Conservation (phyloP, 2,888 invertebrate genomes). For the Stramonita haemastoma region DNA sequence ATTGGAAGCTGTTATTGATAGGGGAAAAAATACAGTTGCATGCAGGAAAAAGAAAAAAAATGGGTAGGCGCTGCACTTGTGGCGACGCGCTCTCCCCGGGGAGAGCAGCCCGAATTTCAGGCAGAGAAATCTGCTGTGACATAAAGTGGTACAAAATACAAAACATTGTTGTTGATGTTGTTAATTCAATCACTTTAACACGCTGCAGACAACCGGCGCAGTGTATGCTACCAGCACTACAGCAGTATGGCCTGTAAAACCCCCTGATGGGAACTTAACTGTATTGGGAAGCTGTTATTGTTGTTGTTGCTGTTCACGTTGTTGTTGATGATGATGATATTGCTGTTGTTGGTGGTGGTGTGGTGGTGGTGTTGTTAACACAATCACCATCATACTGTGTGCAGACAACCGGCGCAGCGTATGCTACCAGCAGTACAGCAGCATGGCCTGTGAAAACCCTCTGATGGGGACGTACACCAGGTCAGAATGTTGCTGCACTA, state of each 20-base stretch:
- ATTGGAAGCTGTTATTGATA: too few relatives aligned
- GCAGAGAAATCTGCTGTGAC: too few relatives aligned
- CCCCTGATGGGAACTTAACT: conserved; percentile 85
- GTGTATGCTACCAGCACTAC: conserved; percentile 87
- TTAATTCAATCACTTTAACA: too few relatives aligned
- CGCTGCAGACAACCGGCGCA: conserved; percentile 84
- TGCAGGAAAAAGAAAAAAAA: too few relatives aligned
- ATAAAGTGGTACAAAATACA: too few relatives aligned
- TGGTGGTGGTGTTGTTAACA: neutral
- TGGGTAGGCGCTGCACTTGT: too few relatives aligned
- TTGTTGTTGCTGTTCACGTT: neutral
- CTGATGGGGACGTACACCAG: conserved; percentile 85
- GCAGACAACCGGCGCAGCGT: conserved; percentile 86
- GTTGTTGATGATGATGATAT: too few relatives aligned
- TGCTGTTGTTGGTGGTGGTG: too few relatives aligned
- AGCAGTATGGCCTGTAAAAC: conserved; percentile 85
- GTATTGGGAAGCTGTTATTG: too few relatives aligned
- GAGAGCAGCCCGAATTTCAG: too few relatives aligned
- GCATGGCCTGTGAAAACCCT: conserved; percentile 85
- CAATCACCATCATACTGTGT: neutral
- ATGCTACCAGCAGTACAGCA: conserved; percentile 87
- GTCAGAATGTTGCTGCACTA: conserved; percentile 88
- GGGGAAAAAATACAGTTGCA: too few relatives aligned
- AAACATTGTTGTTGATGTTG: neutral
- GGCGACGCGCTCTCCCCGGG: too few relatives aligned